Evolutionary conservation across 2,113 vertebrate genomes (phyloP), one percentile per base, ranked within the genome.

Genomic region (Nematolebias whitei): DNA sequence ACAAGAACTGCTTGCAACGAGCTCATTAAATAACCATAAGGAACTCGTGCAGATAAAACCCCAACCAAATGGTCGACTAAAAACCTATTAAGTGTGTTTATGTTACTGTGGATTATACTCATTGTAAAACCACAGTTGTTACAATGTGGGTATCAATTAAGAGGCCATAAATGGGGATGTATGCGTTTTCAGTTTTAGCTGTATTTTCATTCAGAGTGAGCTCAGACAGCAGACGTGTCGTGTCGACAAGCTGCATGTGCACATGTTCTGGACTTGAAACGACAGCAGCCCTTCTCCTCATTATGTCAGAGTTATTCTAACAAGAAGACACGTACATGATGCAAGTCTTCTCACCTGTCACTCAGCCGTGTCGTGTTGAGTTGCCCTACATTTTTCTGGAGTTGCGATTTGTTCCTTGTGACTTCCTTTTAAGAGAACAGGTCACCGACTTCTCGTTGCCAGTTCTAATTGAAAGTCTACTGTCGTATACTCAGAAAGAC

Each of bases 81-180:
- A 72, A 68, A 47, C 41, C 65, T 24, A 71, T 83, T 84, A 84
- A 73, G 67, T 57, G 44, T 86, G 67, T 84, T 88, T 77, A 76
- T 74, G 79, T 79, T 68, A 53, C 71, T 67, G 54, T 19, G 61
- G 78, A 83, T 85, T 73, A 71, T 20, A 43, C 20, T 58, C 59
- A 41, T 71, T 75, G 62, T 78, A 71, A 66, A 80, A 69, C 45
- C 56, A 50, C 71, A 86, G 77, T 82, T 52, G 72, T 50, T 75
- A 63, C 49, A 69, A 67, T 69, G 58, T 38, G 54, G 68, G 56
- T 55, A 53, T 80, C 59, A 84, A 74, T 87, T 87, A 78, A 64
- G 24, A 10, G 12, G 64, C 22, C 74, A 70, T 79, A 45, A 80
- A 77, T 54, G 67, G 69, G 61, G 48, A 58, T 61, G 56, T 74